Evolutionary conservation across 2,888 invertebrate genomes (phyloP), one percentile per base, ranked within the genome.

Genomic region (Isoperla grammatica): DNA sequence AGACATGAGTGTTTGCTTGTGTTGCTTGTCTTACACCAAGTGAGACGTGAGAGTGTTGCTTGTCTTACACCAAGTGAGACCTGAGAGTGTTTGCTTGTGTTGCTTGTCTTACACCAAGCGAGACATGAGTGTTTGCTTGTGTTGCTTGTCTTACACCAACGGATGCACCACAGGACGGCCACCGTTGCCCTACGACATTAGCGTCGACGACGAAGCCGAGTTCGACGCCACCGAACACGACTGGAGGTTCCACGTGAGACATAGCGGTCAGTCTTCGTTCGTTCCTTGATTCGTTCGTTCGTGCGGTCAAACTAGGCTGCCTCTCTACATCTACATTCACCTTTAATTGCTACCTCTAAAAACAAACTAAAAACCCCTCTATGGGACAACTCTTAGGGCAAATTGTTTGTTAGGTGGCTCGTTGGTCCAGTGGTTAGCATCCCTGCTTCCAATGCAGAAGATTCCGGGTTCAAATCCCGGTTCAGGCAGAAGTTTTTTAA

Each of bases 161-260:
- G 54, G 54, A 12, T 19, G 19, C 35, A 19, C 29, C 12, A 39
- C 40, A 50, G 50, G 72, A 66, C 73, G 76, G 70, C 74, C 75
- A 63, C 75, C 74, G 62, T 74, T 78, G 65, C 73, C 74, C 65
- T 76, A 75, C 71, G 78, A 79, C 70, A 78, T 79, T 72, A 78
- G 78, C 72, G 71, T 79, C 69, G 78, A 79, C 69, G 78, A 78
- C 69, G 77, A 78, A 69, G 76, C 75, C 53, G 78, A 79, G 71
- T 76, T 77, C 71, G 78, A 78, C 70, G 77, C 75, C 60, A 72
- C 76, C 66, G 78, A 79, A 72, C 78, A 79, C 71, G 78, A 78
- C 72, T 79, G 78, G 78, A 75, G 77, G 61, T 78, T 78, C 75
- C 74, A 75, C 71, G 74, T 78, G 69, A 71, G 46, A 55, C 56